Evolutionary conservation across 2,888 invertebrate species (phyloP), one percentile per base, ranked within the genome.

Genomic region (Chrysodeixis includens): DNA sequence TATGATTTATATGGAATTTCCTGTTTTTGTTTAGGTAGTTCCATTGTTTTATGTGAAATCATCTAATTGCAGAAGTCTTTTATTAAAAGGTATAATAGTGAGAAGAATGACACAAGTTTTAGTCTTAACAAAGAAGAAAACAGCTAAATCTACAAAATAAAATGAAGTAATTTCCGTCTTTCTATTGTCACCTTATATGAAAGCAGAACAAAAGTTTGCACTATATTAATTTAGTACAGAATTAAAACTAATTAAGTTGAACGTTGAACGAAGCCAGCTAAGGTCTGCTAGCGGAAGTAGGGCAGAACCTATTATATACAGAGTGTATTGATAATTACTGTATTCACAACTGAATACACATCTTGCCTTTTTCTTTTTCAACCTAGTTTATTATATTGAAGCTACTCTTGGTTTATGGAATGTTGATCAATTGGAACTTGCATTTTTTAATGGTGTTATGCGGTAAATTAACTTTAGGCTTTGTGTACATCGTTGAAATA

Each of bases 241-340:
- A 73, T 73, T 77, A 72, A 65, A 78, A 58, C 58, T 71, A 71
- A 76, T 81, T 68, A 71, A 69, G 74, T 79, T 56, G 53, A 46
- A 9, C 69, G 56, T 62, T 62, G 72, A 69, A 65, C 54, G 88
- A 88, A 88, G 78, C 87, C 88, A 57, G 16, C 62, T 60, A 79
- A 83, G 67, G 70, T 69, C 71, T 74, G 77, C 76, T 76, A 71
- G 62, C 79, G 78, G 79, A 88, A 87, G 66, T 82, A 82, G 88
- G 84, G 76, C 71, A 87, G 85, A 74, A 78, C 82, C 77, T 78
- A 81, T 86, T 88, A 86, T 26, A 6, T 4, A 26, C 26, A 26
- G 70, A 79, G 83, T 85, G 76, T 61, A 75, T 66, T 79, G 78
- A 76, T 78, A 81, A 82, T 69, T 66, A 52, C 44, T 22, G 18